These are phyloP conservation scores for Hydrocynus forskahlii DNA, from an alignment of 2,797 vertebrate genomes.

Conservation along the genomic window DNA sequence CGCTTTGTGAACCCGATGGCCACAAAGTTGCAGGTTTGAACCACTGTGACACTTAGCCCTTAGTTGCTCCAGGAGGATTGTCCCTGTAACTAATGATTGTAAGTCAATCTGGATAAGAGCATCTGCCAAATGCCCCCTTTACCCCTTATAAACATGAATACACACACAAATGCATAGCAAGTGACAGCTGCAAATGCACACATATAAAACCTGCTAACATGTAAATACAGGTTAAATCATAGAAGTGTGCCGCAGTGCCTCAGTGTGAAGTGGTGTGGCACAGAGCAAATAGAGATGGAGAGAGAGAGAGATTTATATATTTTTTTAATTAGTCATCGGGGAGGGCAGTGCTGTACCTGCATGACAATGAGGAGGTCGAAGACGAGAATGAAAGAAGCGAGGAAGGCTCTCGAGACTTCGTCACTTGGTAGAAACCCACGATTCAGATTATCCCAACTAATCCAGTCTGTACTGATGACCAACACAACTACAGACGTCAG, in stretches of 20 bases:
- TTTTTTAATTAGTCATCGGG: constrained; percentile 33
- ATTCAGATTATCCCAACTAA: constrained; percentile 98
- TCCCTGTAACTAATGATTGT: no score
- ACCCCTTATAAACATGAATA: background rate
- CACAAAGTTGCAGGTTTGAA: no score
- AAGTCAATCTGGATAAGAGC: no score
- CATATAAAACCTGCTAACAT: background rate
- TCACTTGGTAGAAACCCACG: constrained; percentile 96
- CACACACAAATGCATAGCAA: background rate
- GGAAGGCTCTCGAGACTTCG: constrained; percentile 95
- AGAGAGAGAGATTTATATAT: constrained; percentile 4
- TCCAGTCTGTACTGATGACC: constrained; percentile 98
- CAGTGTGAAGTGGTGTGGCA: background rate
- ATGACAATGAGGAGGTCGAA: constrained; percentile 99
- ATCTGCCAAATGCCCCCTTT: no score
- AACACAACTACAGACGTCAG: constrained; percentile 95
- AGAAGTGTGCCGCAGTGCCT: background rate
- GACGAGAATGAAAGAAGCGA: constrained; percentile 97
- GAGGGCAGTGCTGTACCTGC: constrained; percentile 83
- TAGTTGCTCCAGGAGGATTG: no score
- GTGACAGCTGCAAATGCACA: background rate
- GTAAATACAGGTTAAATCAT: constrained; percentile 3
- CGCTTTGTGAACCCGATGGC: no score
- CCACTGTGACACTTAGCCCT: no score
- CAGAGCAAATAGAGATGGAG: background rate